A percentile compares a stretch with the other conserved stretches of the same genome.
Conservation (phyloP, 1,140 invertebrate genomes). For the Calliopsis andreniformis region DNA sequence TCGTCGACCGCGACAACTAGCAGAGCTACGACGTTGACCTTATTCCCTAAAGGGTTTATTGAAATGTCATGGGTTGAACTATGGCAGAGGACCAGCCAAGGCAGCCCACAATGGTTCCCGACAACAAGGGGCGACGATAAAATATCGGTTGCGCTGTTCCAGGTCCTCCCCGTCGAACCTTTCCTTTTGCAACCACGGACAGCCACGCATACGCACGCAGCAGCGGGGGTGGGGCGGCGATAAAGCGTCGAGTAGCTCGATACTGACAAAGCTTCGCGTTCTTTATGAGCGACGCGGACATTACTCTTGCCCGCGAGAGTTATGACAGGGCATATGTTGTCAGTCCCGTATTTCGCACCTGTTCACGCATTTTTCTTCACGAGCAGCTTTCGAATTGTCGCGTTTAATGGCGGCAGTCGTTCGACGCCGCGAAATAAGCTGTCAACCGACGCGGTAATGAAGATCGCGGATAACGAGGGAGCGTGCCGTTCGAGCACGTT, state of each 20-base stretch:
- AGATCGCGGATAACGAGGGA: not conserved
- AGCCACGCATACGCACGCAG: not conserved
- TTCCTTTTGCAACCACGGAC: slow-evolving; percentile 60
- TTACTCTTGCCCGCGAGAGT: slow-evolving; percentile 36
- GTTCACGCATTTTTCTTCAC: slow-evolving; percentile 45
- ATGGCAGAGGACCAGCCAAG: slow-evolving; percentile 50
- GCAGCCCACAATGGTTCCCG: slow-evolving; percentile 32
- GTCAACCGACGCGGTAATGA: not conserved
- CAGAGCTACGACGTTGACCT: slow-evolving; percentile 22
- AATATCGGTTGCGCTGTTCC: slow-evolving; percentile 62
- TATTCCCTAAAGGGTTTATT: slow-evolving; percentile 62
- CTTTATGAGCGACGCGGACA: slow-evolving; percentile 36
- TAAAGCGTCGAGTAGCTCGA: slow-evolving; percentile 69
- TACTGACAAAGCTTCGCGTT: slow-evolving; percentile 60
- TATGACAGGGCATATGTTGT: slow-evolving; percentile 45
- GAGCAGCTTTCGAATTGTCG: not conserved
- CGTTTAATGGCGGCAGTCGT: slow-evolving; percentile 7
- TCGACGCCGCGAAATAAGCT: not conserved
- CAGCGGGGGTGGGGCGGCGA: slow-evolving; percentile 26
- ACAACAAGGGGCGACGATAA: slow-evolving; percentile 62
- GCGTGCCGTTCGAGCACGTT: not conserved
- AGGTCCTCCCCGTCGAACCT: slow-evolving; percentile 48
- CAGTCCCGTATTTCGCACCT: slow-evolving; percentile 43
- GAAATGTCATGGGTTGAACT: slow-evolving; percentile 71
- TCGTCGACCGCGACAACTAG: not conserved